Conservation (phyloP, 2,113 vertebrate species). For the Myrmecobius fasciatus region DNA sequence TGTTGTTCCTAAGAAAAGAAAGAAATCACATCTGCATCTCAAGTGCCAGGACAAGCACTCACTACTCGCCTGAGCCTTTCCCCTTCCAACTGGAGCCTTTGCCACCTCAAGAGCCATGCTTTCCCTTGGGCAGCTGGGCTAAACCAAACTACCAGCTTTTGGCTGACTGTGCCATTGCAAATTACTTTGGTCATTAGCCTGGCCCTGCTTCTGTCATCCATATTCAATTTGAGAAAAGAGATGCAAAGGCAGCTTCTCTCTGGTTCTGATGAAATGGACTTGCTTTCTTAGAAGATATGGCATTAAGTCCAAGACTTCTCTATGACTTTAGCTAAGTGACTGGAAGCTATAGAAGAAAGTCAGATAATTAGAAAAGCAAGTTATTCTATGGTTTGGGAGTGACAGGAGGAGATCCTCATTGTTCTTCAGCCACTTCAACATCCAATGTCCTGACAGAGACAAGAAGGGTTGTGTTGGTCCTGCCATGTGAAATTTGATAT, state of each 20-base stretch:
- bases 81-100: not conserved
- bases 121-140: not conserved
- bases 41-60: not conserved
- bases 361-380: not conserved
- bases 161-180: not conserved
- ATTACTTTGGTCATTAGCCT: not conserved
- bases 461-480: not conserved
- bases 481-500: not conserved
- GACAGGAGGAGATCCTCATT: not conserved
- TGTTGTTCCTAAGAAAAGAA: not conserved
- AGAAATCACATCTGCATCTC: not conserved
- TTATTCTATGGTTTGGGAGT: not conserved
- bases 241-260: not conserved
- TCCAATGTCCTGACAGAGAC: not conserved
- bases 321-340: rapidly evolving
- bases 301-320: rapidly evolving
- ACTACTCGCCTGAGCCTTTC: not conserved
- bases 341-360: not conserved
- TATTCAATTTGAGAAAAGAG: not conserved
- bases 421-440: not conserved
- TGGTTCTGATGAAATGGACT: not conserved
- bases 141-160: not conserved
- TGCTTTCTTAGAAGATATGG: not conserved
- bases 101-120: not conserved
- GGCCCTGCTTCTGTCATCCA: not conserved